Percentiles rank a stretch among this genome's conserved stretches.
Conservation (phyloP, 2,888 invertebrate genomes). For the Dolomedes plantarius region DNA sequence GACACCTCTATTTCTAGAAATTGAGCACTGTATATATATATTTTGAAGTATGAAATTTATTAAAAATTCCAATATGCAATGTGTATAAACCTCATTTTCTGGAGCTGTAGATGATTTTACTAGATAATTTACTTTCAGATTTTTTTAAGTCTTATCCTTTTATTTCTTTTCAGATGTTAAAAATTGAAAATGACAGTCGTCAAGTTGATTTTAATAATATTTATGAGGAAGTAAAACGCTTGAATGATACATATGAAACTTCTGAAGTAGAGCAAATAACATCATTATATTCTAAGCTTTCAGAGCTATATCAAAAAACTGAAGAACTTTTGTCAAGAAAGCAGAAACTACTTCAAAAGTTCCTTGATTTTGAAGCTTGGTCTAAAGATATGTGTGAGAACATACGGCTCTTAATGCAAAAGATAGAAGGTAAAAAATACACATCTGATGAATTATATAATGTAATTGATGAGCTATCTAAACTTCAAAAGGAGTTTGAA, state of each 20-base stretch:
- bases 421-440: slow-evolving; percentile 51
- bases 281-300: slow-evolving; percentile 85
- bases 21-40: too few species aligned
- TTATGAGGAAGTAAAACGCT: slow-evolving; percentile 88
- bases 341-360: slow-evolving; percentile 76
- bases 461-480: slow-evolving; percentile 84
- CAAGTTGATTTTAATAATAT: slow-evolving; percentile 86
- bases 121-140: too few species aligned
- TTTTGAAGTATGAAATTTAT: too few species aligned
- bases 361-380: slow-evolving; percentile 63
- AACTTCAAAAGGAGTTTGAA: slow-evolving; percentile 78
- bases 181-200: slow-evolving; percentile 55
- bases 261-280: slow-evolving; percentile 85
- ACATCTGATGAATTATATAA: slow-evolving; percentile 82
- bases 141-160: background rate
- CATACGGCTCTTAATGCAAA: slow-evolving; percentile 49
- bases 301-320: slow-evolving; percentile 83
- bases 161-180: slow-evolving; percentile 38
- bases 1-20: too few species aligned
- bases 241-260: slow-evolving; percentile 83
- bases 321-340: slow-evolving; percentile 75
- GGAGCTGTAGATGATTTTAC: too few species aligned
- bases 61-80: too few species aligned
- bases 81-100: too few species aligned
- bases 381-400: slow-evolving; percentile 61